phyloP scores from a whole-genome alignment of 2,888 invertebrate species.

The Volucella inanis region DNA sequence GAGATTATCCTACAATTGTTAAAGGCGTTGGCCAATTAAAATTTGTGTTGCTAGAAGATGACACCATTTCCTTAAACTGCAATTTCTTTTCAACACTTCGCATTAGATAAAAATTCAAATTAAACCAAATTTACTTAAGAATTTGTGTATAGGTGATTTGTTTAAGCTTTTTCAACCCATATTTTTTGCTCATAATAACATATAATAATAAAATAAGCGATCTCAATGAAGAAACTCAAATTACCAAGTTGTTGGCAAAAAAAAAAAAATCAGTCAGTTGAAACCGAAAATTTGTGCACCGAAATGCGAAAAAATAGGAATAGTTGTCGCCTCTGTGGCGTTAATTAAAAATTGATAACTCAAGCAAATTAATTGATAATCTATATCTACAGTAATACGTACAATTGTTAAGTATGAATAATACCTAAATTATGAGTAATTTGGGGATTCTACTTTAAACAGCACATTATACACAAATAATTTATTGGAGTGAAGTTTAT shows the following conservation, averaged over 20 bases:
- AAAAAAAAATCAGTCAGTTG: conserved; percentile 5
- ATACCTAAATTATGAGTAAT: conserved; percentile 20
- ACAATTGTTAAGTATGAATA: conserved; percentile 12
- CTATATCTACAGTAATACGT: neutral
- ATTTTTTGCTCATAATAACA: neutral
- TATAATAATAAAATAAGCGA: neutral
- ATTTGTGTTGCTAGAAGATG: too few relatives aligned
- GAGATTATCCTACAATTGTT: too few relatives aligned
- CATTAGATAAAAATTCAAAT: too few relatives aligned
- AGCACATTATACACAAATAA: too few relatives aligned
- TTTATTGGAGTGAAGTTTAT: too few relatives aligned
- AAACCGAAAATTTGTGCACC: conserved; percentile 3
- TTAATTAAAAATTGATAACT: conserved; percentile 20
- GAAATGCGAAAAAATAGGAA: conserved; percentile 39
- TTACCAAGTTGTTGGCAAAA: conserved; percentile 1
- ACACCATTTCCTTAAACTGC: too few relatives aligned
- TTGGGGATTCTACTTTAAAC: neutral
- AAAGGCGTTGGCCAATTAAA: too few relatives aligned
- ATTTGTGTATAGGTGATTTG: neutral
- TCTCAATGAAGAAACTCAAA: conserved; percentile 15
- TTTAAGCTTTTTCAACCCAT: neutral
- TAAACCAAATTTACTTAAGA: too few relatives aligned
- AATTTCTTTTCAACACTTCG: too few relatives aligned
- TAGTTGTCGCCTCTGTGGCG: conserved; percentile 36
- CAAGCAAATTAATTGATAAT: conserved; percentile 24